These are phyloP conservation scores for Atrina japonica DNA, from an alignment of 2,888 invertebrate species.

Conservation along the genomic window DNA sequence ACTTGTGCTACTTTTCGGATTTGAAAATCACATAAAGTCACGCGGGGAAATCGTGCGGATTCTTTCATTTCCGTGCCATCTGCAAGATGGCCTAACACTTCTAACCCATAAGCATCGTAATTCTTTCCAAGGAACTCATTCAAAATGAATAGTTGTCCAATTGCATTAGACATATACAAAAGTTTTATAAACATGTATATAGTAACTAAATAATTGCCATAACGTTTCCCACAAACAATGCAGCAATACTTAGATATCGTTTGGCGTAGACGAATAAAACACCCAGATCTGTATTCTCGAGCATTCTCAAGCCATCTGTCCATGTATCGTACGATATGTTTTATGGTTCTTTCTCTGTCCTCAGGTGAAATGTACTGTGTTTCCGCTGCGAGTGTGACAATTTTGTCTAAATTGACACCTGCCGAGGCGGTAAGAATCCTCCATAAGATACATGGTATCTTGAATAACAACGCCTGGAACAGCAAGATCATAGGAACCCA, in stretches of 20 bases:
- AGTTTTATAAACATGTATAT: conserved; percentile 81
- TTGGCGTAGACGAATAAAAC: conserved; percentile 78
- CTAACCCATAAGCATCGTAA: conserved; percentile 81
- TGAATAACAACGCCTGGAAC: conserved; percentile 82
- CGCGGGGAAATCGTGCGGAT: conserved; percentile 78
- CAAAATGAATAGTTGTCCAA: conserved; percentile 82
- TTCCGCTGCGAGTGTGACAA: conserved; percentile 81
- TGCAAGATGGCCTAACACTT: conserved; percentile 81
- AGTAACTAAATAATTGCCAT: conserved; percentile 82
- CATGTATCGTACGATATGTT: conserved; percentile 81
- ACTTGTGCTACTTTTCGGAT: conserved; percentile 81
- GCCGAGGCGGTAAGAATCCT: conserved; percentile 78
- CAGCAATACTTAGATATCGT: conserved; percentile 79
- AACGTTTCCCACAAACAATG: conserved; percentile 79
- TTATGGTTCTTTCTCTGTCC: conserved; percentile 79
- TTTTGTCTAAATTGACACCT: conserved; percentile 79
- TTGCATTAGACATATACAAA: conserved; percentile 81
- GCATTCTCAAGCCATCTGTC: conserved; percentile 81
- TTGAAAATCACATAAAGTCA: conserved; percentile 80
- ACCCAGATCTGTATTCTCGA: conserved; percentile 79
- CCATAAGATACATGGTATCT: conserved; percentile 82
- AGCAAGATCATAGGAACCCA: conserved; percentile 82
- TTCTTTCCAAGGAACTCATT: conserved; percentile 82
- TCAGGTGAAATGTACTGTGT: conserved; percentile 80
- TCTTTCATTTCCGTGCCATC: conserved; percentile 79